These are phyloP conservation scores for Sylvia atricapilla DNA, from an alignment of 2,113 vertebrate genomes.

Conservation along the genomic window DNA sequence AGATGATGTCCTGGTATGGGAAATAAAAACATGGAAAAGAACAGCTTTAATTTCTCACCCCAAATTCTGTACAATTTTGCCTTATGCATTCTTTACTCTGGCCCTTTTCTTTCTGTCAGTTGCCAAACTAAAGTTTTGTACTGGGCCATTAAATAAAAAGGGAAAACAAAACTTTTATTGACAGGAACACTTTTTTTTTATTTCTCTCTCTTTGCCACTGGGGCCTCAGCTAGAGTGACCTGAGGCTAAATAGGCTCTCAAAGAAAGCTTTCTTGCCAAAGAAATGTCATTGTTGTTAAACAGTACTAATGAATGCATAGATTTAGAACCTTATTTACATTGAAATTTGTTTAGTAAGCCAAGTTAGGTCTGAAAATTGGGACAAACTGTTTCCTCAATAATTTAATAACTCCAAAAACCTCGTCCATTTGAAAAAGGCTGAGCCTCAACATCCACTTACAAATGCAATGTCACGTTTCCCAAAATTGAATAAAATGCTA, in stretches of 20 bases:
- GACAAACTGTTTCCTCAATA: slow-evolving; percentile 66
- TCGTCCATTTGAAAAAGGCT: slow-evolving; percentile 59
- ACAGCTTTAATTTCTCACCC: not conserved
- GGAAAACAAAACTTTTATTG: slow-evolving; percentile 59
- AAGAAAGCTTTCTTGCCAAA: slow-evolving; percentile 59
- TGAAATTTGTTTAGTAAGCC: slow-evolving; percentile 72
- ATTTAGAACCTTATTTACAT: slow-evolving; percentile 67
- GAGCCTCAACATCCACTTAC: slow-evolving; percentile 59
- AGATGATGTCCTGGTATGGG: not conserved
- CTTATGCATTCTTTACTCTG: not conserved
- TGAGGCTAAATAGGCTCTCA: slow-evolving; percentile 47
- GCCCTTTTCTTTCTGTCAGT: not conserved
- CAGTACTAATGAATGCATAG: slow-evolving; percentile 62
- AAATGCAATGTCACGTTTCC: slow-evolving; percentile 70
- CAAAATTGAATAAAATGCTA: slow-evolving; percentile 70
- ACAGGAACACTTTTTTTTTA: not conserved
- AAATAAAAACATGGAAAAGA: not conserved
- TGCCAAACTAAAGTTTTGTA: slow-evolving; percentile 6
- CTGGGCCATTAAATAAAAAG: slow-evolving; percentile 10
- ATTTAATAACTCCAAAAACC: slow-evolving; percentile 70
- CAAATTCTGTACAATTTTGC: slow-evolving; percentile 3
- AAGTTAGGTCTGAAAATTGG: slow-evolving; percentile 63
- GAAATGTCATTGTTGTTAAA: slow-evolving; percentile 61
- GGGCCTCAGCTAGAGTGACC: slow-evolving; percentile 49
- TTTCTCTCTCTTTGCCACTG: not conserved